Base-by-base conservation (phyloP, 1,140 invertebrate genomes). In the Solenopsis invicta region DNA sequence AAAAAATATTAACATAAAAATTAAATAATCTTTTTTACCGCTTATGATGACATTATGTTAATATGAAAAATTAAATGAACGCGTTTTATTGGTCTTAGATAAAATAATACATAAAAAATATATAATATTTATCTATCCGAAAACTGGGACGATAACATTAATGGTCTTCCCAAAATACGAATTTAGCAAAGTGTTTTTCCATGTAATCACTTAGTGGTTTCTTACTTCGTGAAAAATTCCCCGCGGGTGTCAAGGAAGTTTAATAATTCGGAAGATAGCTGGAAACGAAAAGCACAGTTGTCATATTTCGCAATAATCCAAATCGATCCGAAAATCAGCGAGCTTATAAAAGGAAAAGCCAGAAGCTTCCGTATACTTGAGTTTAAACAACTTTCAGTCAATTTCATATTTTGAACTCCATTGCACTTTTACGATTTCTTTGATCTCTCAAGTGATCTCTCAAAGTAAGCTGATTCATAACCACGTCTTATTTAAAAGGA, bases 201-300 rank as follows among this genome's bases (percentile, higher is more conserved):
- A 16, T 66, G 59, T 78, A 78, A 78, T 78, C 59, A 66, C 18
- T 48, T 45, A 78, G 18, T 66, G 59, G 41, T 24, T 50, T n/a
- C 41, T 78, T 18, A 66, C 3, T 50, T 50, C 10, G 45, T n/a
- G 18, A 50, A 41, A 48, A 64, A 78, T 78, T 48, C 24, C 12
- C 3, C 8, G 16, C 16, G 24, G 16, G 8, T 10, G 6, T 29
- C 21, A 29, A 66, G n/a, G 13, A 66, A 78, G 76, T 66, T 78
- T 24, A 66, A 66, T 66, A 78, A 48, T 66, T 64, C 24, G 41
- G 12, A 21, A 66, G 24, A 78, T 0, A 10, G 18, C 61, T 34
- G 12, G 12, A 4, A 48, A 78, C 64, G 59, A 48, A 64, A 78
- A 34, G 76, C 8, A 4, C 10, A 78, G 29, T 48, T 29, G n/a